phyloP scores from a whole-genome alignment of 2,888 invertebrate species.

The Ligdia adustata region DNA sequence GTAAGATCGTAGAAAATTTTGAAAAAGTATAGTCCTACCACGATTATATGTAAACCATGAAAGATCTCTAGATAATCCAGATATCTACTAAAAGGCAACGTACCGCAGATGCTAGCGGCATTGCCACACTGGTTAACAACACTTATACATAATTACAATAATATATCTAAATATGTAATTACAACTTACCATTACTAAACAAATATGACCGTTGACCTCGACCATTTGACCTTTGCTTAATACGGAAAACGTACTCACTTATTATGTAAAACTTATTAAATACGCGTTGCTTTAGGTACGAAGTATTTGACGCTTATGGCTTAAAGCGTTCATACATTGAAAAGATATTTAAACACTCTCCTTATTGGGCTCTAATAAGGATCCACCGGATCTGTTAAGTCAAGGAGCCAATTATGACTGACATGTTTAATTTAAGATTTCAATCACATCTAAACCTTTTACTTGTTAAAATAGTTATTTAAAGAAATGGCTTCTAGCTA shows the following conservation, averaged over 20 bases:
- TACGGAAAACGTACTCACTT: constrained; percentile 32
- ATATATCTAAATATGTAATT: not conserved
- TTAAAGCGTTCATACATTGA: not conserved
- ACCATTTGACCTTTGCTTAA: constrained; percentile 32
- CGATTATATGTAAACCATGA: no score
- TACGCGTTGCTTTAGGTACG: constrained; percentile 23
- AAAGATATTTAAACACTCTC: not conserved
- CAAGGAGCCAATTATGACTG: not conserved
- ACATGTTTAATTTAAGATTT: no score
- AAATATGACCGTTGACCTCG: constrained; percentile 31
- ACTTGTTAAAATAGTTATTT: no score
- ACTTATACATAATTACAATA: not conserved
- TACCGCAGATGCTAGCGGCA: no score
- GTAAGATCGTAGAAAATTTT: no score
- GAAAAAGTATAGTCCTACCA: no score
- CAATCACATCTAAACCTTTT: no score
- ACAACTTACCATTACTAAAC: constrained; percentile 12
- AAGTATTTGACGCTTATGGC: constrained; percentile 1
- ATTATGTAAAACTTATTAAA: constrained; percentile 29
- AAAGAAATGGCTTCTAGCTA: no score
- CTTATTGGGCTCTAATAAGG: constrained; percentile 7
- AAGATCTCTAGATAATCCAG: no score
- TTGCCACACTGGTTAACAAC: no score
- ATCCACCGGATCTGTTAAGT: constrained; percentile 8
- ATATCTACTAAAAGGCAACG: no score